phyloP scores from a whole-genome alignment of 2,113 vertebrate genomes.

The Rousettus leschenaultii region DNA sequence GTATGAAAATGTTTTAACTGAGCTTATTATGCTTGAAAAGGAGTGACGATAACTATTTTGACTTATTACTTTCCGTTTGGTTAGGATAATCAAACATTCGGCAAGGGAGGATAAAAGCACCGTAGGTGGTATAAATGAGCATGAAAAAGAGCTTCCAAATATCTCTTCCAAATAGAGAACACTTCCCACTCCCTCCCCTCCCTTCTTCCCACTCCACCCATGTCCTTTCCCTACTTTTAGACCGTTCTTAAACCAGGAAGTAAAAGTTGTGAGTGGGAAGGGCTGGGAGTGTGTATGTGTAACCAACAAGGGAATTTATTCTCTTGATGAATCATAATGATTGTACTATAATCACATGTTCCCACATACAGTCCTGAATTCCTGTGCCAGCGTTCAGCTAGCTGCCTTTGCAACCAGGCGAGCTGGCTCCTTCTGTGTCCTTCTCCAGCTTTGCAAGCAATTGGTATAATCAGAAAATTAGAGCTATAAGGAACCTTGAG shows the following conservation, averaged over 20 bases:
- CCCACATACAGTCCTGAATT: slow-evolving; percentile 55
- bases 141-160: slow-evolving; percentile 57
- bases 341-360: slow-evolving; percentile 72
- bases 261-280: slow-evolving; percentile 73
- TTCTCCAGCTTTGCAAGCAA: slow-evolving; percentile 32
- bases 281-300: slow-evolving; percentile 61
- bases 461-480: background rate
- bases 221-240: slow-evolving; percentile 66
- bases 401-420: slow-evolving; percentile 16
- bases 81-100: slow-evolving; percentile 69
- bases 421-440: slow-evolving; percentile 35
- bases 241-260: slow-evolving; percentile 72
- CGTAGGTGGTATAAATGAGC: slow-evolving; percentile 63
- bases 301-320: slow-evolving; percentile 71
- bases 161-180: slow-evolving; percentile 58
- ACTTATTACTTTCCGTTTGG: slow-evolving; percentile 70
- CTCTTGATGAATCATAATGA: slow-evolving; percentile 75
- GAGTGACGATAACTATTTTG: slow-evolving; percentile 65
- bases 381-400: slow-evolving; percentile 13
- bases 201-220: slow-evolving; percentile 56
- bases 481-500: background rate
- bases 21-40: slow-evolving; percentile 60
- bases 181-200: slow-evolving; percentile 8
- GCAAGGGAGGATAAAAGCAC: slow-evolving; percentile 63
- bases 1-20: slow-evolving; percentile 58